Base-by-base conservation (phyloP, 2,113 vertebrate species). In the Thinocorus orbignyianus region DNA sequence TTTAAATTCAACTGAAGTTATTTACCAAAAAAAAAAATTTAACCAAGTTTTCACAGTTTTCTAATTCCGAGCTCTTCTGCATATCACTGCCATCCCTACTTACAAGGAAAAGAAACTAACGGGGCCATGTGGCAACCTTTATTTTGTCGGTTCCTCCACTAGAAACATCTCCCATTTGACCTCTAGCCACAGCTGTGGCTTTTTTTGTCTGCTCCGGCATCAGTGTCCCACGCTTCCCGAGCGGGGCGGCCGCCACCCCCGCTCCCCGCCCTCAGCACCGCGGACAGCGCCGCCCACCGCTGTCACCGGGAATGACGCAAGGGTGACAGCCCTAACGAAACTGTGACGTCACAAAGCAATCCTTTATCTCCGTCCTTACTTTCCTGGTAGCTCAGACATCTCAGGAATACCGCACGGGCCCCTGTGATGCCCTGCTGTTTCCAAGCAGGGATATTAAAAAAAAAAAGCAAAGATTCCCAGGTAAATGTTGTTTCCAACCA, bases 161-260 rank as follows among this genome's bases (percentile, higher is more conserved):
- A 26, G 39, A 30, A 60, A 61, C 44, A 57, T 9, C 16, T 62
- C 31, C 7, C 52, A 7, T 12, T 44, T 61, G 25, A 8, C 26
- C 8, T 30, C 18, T 5, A 23, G 24, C 11, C 19, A 18, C 7
- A 49, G 1, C 10, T 33, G 25, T 10, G 28, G 13, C 13, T 37
- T 54, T 13, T 23, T 22, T 9, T 33, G 62, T 20, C 44, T 8
- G 10, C 49, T 20, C 6, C 31, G 11, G 22, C 6, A 1, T 0
- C 3, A 11, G 15, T 12, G 19, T 10, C 3, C 26, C 24, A 3
- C 1, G 1, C 7, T 3, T 35, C 3, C 17, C 18, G 2, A 0
- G 1, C 4, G 11, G 6, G 0, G 0, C 24, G 4, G 13, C 1
- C 1, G 3, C 1, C 25, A 0, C 2, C 1, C 9, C 37, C 0